Base-by-base conservation (phyloP, 1,140 invertebrate species). In the Drosophila parabipectinata region DNA sequence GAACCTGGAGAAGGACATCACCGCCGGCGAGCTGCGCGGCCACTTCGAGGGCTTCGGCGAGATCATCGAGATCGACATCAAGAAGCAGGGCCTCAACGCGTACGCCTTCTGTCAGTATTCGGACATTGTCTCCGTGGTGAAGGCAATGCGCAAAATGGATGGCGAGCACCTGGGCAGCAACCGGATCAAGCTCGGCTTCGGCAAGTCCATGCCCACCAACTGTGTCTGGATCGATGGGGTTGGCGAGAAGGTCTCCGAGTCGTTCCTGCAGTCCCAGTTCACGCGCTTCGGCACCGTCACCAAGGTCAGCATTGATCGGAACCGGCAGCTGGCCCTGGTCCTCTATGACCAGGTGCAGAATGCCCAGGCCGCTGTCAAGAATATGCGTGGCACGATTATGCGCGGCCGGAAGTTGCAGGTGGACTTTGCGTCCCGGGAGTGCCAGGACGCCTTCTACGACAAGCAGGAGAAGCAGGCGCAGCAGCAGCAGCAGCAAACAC, bases 31-130 rank as follows among this genome's bases (percentile, higher is more conserved):
- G 88, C 93, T 99, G 60, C 94, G 96, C 64, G 97, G 97, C 74
- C 96, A 97, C 91, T 99, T 99, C 92, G 97, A 98, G 74, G 95
- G 96, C 59, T 99, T 98, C 93, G 98, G 98, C 14, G 96, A 98
- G 92, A 99, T 99, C 84, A 97, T 99, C 79, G 98, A 99, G 93
- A 98, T 99, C 91, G 98, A 99, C 92, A 98, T 99, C 72, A 99
- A 99, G 91, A 98, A 98, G 92, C 97, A 98, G 92, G 95, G 95
- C 26, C 93, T 94, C 55, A 95, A 95, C 58, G 95, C 96, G 56
- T 99, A 98, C 92, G 98, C 98, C 58, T 98, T 99, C 92, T 98
- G 98, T 92, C 98, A 99, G 93, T 99, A 97, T 93, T 95, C 97
- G 72, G 98, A 98, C 91, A 99, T 99, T 89, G 95, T 95, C 24